Percentiles rank a stretch among this genome's conserved stretches.
These are phyloP conservation scores for Monarcha castaneiventris DNA, from an alignment of 2,113 vertebrate genomes.

Conservation along the genomic window DNA sequence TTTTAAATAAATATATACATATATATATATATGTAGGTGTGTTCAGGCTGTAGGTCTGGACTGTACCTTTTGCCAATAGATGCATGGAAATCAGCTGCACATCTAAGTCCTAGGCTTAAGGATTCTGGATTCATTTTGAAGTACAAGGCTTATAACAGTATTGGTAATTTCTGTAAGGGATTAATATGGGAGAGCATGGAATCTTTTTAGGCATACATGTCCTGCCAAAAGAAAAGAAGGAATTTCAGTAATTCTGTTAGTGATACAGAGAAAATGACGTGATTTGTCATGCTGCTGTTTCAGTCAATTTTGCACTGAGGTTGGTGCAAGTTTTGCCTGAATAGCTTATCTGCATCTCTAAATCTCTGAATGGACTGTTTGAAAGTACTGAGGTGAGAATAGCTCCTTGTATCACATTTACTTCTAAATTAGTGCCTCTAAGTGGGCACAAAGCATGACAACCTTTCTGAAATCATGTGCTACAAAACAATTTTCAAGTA, in stretches of 20 bases:
- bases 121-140: background rate
- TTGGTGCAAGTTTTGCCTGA: background rate
- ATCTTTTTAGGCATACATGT: background rate
- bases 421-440: background rate
- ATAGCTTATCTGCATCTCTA: background rate
- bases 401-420: background rate
- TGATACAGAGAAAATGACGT: background rate
- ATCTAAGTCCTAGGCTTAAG: background rate
- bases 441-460: background rate
- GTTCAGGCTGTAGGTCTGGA: slow-evolving; percentile 6
- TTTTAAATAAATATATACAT: background rate
- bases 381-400: background rate
- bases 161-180: background rate
- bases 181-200: background rate
- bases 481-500: background rate
- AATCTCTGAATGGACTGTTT: background rate
- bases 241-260: background rate
- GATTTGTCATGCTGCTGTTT: background rate
- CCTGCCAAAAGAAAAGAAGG: background rate
- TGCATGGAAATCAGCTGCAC: slow-evolving; percentile 24
- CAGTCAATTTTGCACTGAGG: background rate
- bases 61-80: background rate
- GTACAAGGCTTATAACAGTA: background rate
- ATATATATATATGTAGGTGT: background rate
- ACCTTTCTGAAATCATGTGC: background rate